A percentile compares a stretch with the other conserved stretches of the same genome.
Evolutionary conservation across 2,797 vertebrate genomes (phyloP).

Genomic region (Enteromius thamalakanensis): DNA sequence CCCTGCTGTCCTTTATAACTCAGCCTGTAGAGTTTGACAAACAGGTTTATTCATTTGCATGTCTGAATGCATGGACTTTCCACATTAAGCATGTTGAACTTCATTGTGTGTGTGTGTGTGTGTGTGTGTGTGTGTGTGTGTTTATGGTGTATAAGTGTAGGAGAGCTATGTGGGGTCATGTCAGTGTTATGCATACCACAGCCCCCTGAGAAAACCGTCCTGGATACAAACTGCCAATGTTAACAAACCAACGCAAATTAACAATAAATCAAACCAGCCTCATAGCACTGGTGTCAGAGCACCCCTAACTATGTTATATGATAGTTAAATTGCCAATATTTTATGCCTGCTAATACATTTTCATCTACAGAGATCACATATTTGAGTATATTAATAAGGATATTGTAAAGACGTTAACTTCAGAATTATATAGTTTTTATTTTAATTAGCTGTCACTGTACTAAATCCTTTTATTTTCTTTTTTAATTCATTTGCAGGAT

Average conservation of each 20-base stretch:
- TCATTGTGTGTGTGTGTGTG: neutral
- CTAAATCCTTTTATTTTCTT: neutral
- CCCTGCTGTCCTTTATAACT: neutral
- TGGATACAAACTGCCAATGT: slow-evolving; percentile 32
- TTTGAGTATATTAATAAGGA: no score
- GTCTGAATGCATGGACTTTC: slow-evolving; percentile 17
- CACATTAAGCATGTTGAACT: neutral
- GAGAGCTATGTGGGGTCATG: slow-evolving; percentile 8
- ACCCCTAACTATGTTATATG: neutral
- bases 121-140: neutral
- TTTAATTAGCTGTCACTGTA: neutral
- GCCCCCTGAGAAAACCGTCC: slow-evolving; percentile 21
- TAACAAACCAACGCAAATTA: slow-evolving; percentile 33
- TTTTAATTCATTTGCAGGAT: neutral
- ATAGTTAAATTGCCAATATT: neutral
- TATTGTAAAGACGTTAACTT: neutral
- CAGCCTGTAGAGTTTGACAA: neutral
- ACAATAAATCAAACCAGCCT: slow-evolving; percentile 26
- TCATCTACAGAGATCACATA: no score
- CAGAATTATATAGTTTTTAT: neutral
- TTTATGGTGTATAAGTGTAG: slow-evolving; percentile 16
- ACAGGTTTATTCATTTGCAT: neutral
- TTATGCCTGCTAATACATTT: neutral
- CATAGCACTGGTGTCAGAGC: neutral
- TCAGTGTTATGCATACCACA: slow-evolving; percentile 45